A percentile compares a stretch with the other conserved stretches of the same genome.
phyloP scores from a whole-genome alignment of 1,140 invertebrate species.

The Drosophila sp. region DNA sequence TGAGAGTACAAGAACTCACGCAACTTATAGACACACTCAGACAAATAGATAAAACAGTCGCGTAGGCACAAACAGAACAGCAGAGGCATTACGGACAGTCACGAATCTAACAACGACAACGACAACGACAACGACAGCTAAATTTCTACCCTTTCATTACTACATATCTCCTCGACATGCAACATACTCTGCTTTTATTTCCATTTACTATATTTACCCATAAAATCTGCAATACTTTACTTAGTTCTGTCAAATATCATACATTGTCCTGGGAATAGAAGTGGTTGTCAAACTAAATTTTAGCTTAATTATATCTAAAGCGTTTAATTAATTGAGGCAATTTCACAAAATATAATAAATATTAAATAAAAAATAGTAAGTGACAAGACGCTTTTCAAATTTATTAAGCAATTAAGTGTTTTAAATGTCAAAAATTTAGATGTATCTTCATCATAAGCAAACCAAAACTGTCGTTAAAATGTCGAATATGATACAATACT shows the following conservation, averaged over 20 bases:
- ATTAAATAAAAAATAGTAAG: no score
- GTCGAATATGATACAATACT: no score
- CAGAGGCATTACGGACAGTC: constrained; percentile 7
- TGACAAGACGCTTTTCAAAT: no score
- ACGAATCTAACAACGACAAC: not conserved
- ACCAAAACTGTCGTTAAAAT: no score
- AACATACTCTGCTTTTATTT: constrained; percentile 27
- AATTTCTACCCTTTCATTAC: not conserved
- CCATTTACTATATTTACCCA: constrained; percentile 11
- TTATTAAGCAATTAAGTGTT: no score
- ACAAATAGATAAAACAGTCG: constrained; percentile 38
- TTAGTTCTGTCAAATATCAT: constrained; percentile 28
- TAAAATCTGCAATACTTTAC: constrained; percentile 47
- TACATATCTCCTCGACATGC: not conserved
- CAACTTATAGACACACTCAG: constrained; percentile 51
- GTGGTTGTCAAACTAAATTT: not conserved
- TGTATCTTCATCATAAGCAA: no score
- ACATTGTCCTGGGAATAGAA: constrained; percentile 1
- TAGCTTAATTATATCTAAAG: no score
- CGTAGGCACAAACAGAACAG: constrained; percentile 31
- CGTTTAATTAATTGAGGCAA: no score
- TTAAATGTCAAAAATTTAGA: no score
- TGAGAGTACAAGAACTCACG: constrained; percentile 62
- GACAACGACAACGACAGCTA: not conserved
- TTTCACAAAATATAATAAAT: no score